Percentiles rank a stretch among this genome's conserved stretches.
Conservation (phyloP, 2,888 invertebrate species). For the Nephrotoma appendiculata region DNA sequence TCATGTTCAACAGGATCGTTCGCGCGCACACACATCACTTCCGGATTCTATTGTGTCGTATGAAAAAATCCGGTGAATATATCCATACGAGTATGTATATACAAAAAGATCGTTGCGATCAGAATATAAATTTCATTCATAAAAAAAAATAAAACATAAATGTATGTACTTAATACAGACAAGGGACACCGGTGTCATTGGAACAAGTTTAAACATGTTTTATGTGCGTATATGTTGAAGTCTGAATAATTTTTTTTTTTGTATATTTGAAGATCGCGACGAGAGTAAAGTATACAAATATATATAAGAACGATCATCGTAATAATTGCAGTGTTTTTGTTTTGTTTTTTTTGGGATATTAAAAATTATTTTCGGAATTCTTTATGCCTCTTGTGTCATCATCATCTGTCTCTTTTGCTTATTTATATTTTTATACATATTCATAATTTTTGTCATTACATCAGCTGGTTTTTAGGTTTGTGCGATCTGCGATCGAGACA, state of each 20-base stretch:
- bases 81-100: too few relatives aligned
- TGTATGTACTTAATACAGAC: not conserved
- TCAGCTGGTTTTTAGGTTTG: not conserved
- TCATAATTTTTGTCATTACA: not conserved
- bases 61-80: not conserved
- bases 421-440: not conserved
- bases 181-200: not conserved
- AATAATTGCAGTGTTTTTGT: not conserved
- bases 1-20: not conserved
- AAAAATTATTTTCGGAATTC: not conserved
- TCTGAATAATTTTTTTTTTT: not conserved
- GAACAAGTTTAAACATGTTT: not conserved
- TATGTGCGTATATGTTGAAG: not conserved
- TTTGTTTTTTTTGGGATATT: not conserved
- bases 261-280: not conserved
- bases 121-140: not conserved
- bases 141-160: not conserved
- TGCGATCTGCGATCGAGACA: not conserved
- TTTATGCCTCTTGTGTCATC: not conserved
- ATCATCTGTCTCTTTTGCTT: not conserved
- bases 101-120: too few relatives aligned
- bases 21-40: not conserved
- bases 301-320: not conserved
- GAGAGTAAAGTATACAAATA: not conserved
- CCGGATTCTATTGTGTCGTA: not conserved